Conservation (phyloP, 2,113 vertebrate genomes). For the Australoheros scitulus region DNA sequence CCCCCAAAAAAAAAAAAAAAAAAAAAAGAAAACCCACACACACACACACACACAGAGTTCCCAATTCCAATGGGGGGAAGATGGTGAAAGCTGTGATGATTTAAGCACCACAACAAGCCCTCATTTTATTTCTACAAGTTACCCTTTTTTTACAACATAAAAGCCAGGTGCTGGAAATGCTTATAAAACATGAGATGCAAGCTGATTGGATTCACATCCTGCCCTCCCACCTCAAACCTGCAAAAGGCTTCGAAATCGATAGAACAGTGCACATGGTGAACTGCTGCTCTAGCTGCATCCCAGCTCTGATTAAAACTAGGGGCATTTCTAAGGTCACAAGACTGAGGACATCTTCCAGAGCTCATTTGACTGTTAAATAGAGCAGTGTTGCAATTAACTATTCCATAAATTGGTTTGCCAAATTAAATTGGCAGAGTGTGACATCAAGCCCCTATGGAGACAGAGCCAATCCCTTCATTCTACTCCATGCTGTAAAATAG, state of each 20-base stretch:
- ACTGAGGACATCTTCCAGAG: conserved; percentile 62
- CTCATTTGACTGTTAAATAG: conserved; percentile 78
- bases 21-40: neutral
- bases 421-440: conserved; percentile 71
- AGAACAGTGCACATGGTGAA: neutral
- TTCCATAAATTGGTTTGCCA: conserved; percentile 74
- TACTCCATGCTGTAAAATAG: conserved; percentile 34
- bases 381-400: conserved; percentile 75
- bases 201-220: neutral
- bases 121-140: conserved; percentile 45
- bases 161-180: conserved; percentile 43
- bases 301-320: conserved; percentile 37
- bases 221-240: neutral
- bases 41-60: conserved; percentile 1
- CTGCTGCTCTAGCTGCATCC: conserved; percentile 3
- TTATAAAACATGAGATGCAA: conserved; percentile 24
- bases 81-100: conserved; percentile 59
- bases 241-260: neutral
- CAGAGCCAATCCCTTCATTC: conserved; percentile 14
- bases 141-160: conserved; percentile 24
- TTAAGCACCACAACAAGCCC: conserved; percentile 37
- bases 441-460: conserved; percentile 62
- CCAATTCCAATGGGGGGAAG: conserved; percentile 59
- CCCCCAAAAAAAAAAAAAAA: conserved; percentile 4
- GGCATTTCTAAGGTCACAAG: conserved; percentile 69